Evolutionary conservation across 53 echinoderm and acorn worm species (phyloP).

Genomic region (Astropecten irregularis): DNA sequence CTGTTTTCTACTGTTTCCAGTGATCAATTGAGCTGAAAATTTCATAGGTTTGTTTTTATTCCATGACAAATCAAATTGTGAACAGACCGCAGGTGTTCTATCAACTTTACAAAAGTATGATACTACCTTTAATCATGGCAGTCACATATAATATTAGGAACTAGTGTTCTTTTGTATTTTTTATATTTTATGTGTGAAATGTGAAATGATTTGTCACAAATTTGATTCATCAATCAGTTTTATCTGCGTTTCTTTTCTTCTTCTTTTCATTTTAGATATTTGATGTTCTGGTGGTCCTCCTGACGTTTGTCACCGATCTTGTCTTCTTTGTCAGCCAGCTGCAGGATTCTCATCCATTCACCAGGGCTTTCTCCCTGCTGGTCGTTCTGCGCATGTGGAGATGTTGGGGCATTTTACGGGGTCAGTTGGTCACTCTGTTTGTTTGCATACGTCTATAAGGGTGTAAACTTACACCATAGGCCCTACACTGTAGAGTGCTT

Average conservation of each 20-base stretch:
- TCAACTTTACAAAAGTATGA: too few species aligned
- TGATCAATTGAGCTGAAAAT: too few species aligned
- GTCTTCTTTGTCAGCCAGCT: constrained; percentile 62
- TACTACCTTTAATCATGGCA: too few species aligned
- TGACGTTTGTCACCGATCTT: constrained; percentile 80
- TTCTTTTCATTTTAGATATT: constrained; percentile 62
- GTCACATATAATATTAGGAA: too few species aligned
- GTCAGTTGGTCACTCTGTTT: constrained; percentile 48
- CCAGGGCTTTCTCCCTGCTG: constrained; percentile 67
- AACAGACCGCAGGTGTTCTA: too few species aligned
- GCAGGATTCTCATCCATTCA: constrained; percentile 28
- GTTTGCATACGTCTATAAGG: background rate
- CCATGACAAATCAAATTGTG: too few species aligned
- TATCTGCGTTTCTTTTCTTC: background rate
- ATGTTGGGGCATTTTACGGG: constrained; percentile 69
- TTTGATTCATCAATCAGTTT: background rate
- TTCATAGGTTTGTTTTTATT: too few species aligned
- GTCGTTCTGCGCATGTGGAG: constrained; percentile 80
- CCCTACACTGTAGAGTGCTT: too few species aligned
- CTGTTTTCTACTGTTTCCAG: too few species aligned
- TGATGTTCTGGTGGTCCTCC: constrained; percentile 69
- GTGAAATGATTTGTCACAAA: background rate
- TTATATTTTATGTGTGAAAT: background rate
- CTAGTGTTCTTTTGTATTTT: constrained; percentile 2
- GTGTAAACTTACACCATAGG: background rate